Evolutionary conservation across 53 echinoderm and acorn worm genomes (phyloP), one percentile per base, ranked within the genome.

Genomic region (Apostichopus leukothele): DNA sequence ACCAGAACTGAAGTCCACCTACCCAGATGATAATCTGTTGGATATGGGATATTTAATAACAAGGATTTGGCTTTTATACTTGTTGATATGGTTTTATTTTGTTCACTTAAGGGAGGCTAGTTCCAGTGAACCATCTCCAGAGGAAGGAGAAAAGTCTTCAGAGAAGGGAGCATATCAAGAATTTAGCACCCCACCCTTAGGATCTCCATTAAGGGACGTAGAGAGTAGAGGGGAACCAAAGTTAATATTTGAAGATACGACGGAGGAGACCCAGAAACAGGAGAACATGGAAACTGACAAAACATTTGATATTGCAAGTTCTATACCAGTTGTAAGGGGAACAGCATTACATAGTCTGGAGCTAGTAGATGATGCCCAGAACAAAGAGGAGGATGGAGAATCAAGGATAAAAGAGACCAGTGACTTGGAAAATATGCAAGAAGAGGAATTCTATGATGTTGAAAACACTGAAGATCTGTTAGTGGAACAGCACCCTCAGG

Each of bases 61-160:
- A 14, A 68, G 71, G n/a, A 16, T n/a, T 68, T 16, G 71, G 14
- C n/a, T 57, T 57, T 7, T 57, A 57, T 57, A 57, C 1, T 57
- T 57, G 57, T 57, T 57, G 75, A 26, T 22, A 75, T 75, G 75
- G 8, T 22, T 75, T 19, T 18, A 53, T 19, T 59, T 55, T 68
- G 63, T 61, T 20, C 9, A 25, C 13, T 67, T 51, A 20, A 67
- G 67, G 67, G 39, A 51, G 39, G 50, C 1, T 25, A 67, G 67
- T 67, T 86, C 67, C 21, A 86, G 86, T 67, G 71, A 67, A 18
- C 86, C 86, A 7, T 86, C 86, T 12, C 78, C 89, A 89, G 23
- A 89, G 50, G 74, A 59, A 14, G 78, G 79, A 27, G 78, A 25
- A 1, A 77, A 23, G 9, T 8, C 14, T 9, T 71, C 68, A 22